Percentiles rank a stretch among this genome's conserved stretches.
phyloP scores from a whole-genome alignment of 2,113 vertebrate genomes.

The Prionailurus viverrinus region DNA sequence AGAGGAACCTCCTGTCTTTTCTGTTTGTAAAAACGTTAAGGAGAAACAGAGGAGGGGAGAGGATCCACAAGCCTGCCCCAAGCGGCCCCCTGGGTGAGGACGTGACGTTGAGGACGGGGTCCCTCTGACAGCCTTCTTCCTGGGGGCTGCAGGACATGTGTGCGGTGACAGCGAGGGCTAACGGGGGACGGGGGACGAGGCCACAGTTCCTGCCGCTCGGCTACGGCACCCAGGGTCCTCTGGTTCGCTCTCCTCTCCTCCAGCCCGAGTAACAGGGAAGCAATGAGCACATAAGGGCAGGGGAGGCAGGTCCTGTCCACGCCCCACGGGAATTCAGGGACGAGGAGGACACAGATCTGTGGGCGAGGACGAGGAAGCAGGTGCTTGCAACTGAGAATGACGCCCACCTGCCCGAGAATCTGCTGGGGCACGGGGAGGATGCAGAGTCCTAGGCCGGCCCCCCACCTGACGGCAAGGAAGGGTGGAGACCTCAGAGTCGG shows the following conservation, averaged over 20 bases:
- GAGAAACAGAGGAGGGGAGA: constrained; percentile 79
- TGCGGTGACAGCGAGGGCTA: background rate
- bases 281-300: background rate
- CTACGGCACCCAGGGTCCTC: too few relatives aligned
- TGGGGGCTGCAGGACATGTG: background rate
- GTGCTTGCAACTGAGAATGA: background rate
- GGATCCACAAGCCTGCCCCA: constrained; percentile 65
- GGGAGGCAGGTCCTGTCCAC: too few relatives aligned
- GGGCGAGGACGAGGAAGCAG: background rate
- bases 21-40: constrained; percentile 85
- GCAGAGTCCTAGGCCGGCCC: background rate
- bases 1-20: constrained; percentile 25
- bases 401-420: background rate
- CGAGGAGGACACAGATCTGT: background rate
- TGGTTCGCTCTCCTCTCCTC: background rate
- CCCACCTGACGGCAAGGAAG: background rate
- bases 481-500: background rate
- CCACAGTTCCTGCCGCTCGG: too few relatives aligned
- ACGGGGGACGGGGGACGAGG: accelerated
- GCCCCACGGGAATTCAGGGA: background rate
- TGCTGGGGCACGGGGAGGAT: too few relatives aligned
- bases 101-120: background rate
- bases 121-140: background rate
- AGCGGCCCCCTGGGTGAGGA: background rate
- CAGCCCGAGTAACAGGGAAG: background rate